Evolutionary conservation across 2,113 vertebrate species (phyloP), one percentile per base, ranked within the genome.

Genomic region (Anolis sagrei): DNA sequence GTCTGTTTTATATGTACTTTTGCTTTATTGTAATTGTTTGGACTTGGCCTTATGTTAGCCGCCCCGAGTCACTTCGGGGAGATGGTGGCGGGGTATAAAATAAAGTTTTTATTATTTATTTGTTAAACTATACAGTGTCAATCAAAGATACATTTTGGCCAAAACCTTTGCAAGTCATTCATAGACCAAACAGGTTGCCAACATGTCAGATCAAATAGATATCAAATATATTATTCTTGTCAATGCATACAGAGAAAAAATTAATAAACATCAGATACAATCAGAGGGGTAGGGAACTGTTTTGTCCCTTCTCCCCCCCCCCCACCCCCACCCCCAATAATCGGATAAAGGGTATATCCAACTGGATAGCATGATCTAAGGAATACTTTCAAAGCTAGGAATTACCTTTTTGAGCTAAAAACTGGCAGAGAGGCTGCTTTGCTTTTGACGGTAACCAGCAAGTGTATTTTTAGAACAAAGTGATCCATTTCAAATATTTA

Each of bases 141-240:
- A 44, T 44, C 39, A 44, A 44, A 44, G 39, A 44, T 44, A 2
- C 5, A 5, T 44, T 44, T 44, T 44, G 39, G 39, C 39, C 39
- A 44, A 44, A 44, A 44, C 2, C 39, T 44, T 44, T 44, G 39
- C 39, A 44, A 44, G 39, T 44, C 39, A 34, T 23, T n/a, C 86
- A 88, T 79, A 82, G 21, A 80, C 78, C 76, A 89, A 88, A 85
- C 68, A 68, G 49, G 91, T 80, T 27, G 44, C 9, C 87, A 80
- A 62, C 78, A 77, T 78, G 80, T 77, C 78, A 89, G 84, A 85
- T 7, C 7, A 87, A 36, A 81, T 32, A 81, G 58, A 81, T 64
- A 86, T 51, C 16, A 86, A 21, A 76, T 54, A 5, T 61, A 61
- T 58, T 48, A 61, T 23, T 54, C 34, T 85, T 58, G 39, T 21